Base-by-base conservation (phyloP, 2,113 vertebrate genomes). In the Bucco capensis region DNA sequence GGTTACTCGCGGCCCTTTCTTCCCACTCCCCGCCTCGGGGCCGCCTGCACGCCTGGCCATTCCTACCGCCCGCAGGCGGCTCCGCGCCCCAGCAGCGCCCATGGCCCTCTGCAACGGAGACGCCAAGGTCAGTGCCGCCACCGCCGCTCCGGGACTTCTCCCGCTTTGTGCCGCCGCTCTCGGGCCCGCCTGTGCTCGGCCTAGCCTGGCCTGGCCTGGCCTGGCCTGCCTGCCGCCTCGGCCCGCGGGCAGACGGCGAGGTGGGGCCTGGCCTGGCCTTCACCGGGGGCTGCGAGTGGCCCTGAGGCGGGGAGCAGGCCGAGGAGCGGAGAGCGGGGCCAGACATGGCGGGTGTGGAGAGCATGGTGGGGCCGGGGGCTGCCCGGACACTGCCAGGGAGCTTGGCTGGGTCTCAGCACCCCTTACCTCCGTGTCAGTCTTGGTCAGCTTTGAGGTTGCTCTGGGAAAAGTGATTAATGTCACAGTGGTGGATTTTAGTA, bases 71-170 rank as follows among this genome's bases (percentile, higher is more conserved):
- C 76, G 24, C n/a, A 42, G 47, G 82, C 61, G 65, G 51, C 71
- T 38, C 93, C 70, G 60, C 83, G 24, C 64, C 49, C 80, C 78
- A 57, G 94, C 93, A 77, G 96, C 96, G 96, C 96, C 97, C 97
- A 99, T 99, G 99, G 99, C 98, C 96, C 97, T 98, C 95, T 98
- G 98, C 97, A 99, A 99, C 98, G 99, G 99, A 97, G 98, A 99
- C 91, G 97, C 98, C 98, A 99, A 99, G 99, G 99, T 99, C 97
- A 98, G 99, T 98, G 67, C 38, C 8, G 66, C 18, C 15, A 62
- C 18, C 15, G 40, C 15, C 37, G 25, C 62, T 49, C 51, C 67
- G n/a, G 60, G 72, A 46, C 40, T 50, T 64, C 19, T 23, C 46
- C 37, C 12, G 70, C 83, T 77, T 78, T 78, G 83, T 86, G 69